Evolutionary conservation across 23 tunicate genomes (phyloP), one percentile per base, ranked within the genome.

Genomic region (Trididemnum clinides): DNA sequence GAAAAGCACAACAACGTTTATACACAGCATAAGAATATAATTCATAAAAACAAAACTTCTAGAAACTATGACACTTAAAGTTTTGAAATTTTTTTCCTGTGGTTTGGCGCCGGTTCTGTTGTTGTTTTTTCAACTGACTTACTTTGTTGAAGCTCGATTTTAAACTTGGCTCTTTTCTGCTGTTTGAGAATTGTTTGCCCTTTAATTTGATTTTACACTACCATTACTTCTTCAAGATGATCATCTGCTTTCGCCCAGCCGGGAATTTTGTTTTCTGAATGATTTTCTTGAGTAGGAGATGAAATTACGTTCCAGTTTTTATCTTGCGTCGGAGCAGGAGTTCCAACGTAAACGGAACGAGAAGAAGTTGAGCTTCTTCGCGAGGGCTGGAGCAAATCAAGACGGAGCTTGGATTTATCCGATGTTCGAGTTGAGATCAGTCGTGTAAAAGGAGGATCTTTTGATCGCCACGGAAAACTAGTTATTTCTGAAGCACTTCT

Each of bases 181-280:
- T n/a, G n/a, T n/a, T n/a, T n/a, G n/a, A n/a, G n/a, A n/a, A n/a
- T n/a, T n/a, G n/a, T n/a, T n/a, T n/a, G n/a, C n/a, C n/a, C n/a
- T n/a, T n/a, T n/a, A n/a, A 44, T 44, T 44, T 15, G 15, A 44
- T 44, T 15, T 88, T 78, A 89, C 1, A 89, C 95, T 28, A 90
- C 95, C 29, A 90, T 83, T 0, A 90, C 95, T 34, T 90, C 95
- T 38, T 84, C 95, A 50, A 80, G 86, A 27, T 88, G 87, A 33
- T 88, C 87, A 22, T 51, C 27, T 19, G 78, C 92, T 73, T 83
- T 82, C 0, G 92, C 92, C 92, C 92, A 88, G 3, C 59, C 30
- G 1, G 92, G 92, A 28, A 88, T 44, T 10, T 75, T 29, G 66
- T 39, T 84, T 71, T 29, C 50, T 39, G 64, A 7, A 33, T 2